Evolutionary conservation across 2,888 invertebrate genomes (phyloP), one percentile per base, ranked within the genome.

Genomic region (Sepiola atlantica): DNA sequence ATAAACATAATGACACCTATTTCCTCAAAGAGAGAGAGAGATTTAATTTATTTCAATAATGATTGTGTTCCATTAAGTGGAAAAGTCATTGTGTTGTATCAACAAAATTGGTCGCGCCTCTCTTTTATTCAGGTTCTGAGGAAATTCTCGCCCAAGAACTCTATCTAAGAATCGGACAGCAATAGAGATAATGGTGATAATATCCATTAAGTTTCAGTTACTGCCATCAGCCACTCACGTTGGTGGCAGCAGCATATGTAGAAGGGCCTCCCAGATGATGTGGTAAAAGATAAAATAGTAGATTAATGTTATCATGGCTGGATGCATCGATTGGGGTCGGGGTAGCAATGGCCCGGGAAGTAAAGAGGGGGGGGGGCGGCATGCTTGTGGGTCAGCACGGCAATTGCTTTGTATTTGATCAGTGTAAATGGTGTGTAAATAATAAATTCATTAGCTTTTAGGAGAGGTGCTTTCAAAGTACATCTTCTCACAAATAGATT

Each of bases 401-500:
- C 3, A 32, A 77, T 18, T 32, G 18, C 14, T 77, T 77, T 32
- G 32, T 77, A n/a, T 77, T 77, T 77, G 77, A 77, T 77, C 77
- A 77, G 3, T 14, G 77, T 77, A 77, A 77, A 77, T 77, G 77
- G 77, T n/a, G n/a, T 77, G n/a, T 16, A 14, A 77, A 77, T 32
- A 77, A 32, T n/a, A 77, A 77, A 77, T 77, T 77, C 77, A 32
- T 77, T 77, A n/a, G 77, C 77, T 77, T 77, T 77, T n/a, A 77
- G 32, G n/a, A 32, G n/a, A 32, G 32, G 77, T n/a, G 14, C 14
- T 1, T 32, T 4, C n/a, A 32, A n/a, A 77, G 77, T 77, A n/a
- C 32, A 61, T 61, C 16, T n/a, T 32, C 16, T 77, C n/a, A 77
- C n/a, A 77, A 32, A 32, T 77, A 77, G n/a, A 77, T 77, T 32